Conservation (phyloP, 2,797 vertebrate genomes). For the Lophotriccus pileatus region DNA sequence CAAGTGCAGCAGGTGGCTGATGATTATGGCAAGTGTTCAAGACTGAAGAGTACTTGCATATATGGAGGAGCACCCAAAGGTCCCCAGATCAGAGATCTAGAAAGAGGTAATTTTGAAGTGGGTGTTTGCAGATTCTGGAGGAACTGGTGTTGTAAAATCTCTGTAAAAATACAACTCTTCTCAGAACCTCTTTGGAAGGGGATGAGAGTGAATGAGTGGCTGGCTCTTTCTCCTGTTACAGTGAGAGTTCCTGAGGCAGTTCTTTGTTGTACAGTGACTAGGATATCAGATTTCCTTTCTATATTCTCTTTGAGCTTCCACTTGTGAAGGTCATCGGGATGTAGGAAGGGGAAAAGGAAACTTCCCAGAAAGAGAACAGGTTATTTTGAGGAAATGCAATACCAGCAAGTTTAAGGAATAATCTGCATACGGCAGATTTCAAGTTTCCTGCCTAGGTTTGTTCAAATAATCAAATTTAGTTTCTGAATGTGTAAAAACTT, state of each 20-base stretch:
- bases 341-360: background rate
- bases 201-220: fast-evolving
- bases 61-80: slow-evolving; percentile 93
- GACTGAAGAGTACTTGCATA: slow-evolving; percentile 96
- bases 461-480: background rate
- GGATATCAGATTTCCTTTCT: background rate
- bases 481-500: background rate
- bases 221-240: background rate
- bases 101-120: slow-evolving; percentile 82
- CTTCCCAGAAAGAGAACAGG: background rate
- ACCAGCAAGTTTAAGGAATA: background rate
- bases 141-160: background rate
- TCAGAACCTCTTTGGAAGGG: background rate
- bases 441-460: background rate
- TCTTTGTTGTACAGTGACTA: background rate
- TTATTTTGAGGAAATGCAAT: background rate
- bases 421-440: background rate
- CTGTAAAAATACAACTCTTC: background rate
- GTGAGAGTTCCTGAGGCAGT: background rate
- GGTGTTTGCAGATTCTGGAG: background rate
- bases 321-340: background rate
- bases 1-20: slow-evolving; percentile 96
- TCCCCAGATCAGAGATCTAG: slow-evolving; percentile 94
- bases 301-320: background rate
- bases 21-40: slow-evolving; percentile 93